Base-by-base conservation (phyloP, 2,888 invertebrate genomes). In the Epinotia demarniana region DNA sequence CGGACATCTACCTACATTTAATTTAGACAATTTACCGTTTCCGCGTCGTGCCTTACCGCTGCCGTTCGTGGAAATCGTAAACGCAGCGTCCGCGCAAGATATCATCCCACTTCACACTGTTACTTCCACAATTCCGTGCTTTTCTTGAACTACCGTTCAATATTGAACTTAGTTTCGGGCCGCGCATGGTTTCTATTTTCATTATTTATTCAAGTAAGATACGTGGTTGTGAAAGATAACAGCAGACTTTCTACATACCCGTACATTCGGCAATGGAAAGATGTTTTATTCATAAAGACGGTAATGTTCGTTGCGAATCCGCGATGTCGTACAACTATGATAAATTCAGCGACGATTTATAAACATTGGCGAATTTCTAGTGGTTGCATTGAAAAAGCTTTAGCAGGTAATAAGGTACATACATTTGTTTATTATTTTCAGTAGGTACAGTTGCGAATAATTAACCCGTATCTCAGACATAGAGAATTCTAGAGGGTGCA, bases 1-100 rank as follows among this genome's bases (percentile, higher is more conserved):
- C 83, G 86, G 85, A 83, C 83, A 85, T 86, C 86, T 86, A 86
- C 82, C 85, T 85, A 85, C 75, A 86, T 89, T 90, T 89, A 89
- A 90, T 90, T 90, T 89, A 89, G 87, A 86, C 83, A 84, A 86
- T 89, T 87, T 90, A 89, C 90, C 88, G 90, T 90, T 90, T 87
- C 86, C 84, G 81, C 84, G 81, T 82, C 86, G 86, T 84, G 85
- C 82, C 81, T 80, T 85, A 84, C 83, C 83, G 80, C 83, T 78
- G 82, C 78, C 78, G 77, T 91, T 92, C 92, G 89, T 79, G 85
- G 91, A 91, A 92, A 81, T 89, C 90, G 88, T 90, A 90, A 90
- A 89, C 84, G 80, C 80, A 78, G 81, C 82, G 84, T 86, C 78
- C 80, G 85, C 86, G 84, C 84, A 82, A 80, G 81, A 84, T 85